phyloP scores from a whole-genome alignment of 2,888 invertebrate genomes.

The Drosophila paramelanica region DNA sequence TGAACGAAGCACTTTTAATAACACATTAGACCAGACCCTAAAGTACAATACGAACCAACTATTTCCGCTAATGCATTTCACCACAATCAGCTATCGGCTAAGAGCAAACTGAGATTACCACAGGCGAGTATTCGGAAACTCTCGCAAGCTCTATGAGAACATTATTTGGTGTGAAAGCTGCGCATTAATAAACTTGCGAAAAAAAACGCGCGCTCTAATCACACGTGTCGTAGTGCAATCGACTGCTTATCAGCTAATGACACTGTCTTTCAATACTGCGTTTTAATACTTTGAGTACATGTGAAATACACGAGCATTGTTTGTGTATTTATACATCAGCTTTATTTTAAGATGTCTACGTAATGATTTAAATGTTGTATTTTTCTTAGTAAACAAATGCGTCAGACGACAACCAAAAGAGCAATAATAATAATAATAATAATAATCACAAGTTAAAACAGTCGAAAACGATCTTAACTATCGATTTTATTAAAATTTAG shows the following conservation, averaged over 20 bases:
- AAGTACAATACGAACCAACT: conserved; percentile 25
- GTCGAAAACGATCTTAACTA: no score
- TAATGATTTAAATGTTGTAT: not conserved
- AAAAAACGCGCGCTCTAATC: not conserved
- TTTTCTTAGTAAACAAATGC: conserved; percentile 14
- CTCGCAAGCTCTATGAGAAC: conserved; percentile 2
- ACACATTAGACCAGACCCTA: conserved; percentile 15
- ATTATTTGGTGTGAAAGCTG: conserved; percentile 20
- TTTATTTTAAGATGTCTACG: not conserved
- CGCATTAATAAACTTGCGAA: conserved; percentile 4
- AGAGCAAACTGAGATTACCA: conserved; percentile 6
- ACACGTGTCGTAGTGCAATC: conserved; percentile 1
- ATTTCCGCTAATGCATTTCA: conserved; percentile 42
- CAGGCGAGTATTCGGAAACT: conserved; percentile 17
- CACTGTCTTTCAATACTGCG: conserved; percentile 31
- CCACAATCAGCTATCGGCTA: conserved; percentile 10
- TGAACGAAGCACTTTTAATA: conserved; percentile 31
- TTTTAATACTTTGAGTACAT: conserved; percentile 2
- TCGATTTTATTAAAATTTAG: no score
- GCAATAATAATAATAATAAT: no score
- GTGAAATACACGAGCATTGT: not conserved
- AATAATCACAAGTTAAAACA: no score
- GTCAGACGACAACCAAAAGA: not conserved
- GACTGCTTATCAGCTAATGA: conserved; percentile 46
- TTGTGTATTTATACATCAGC: not conserved